These are phyloP conservation scores for Rallus crepitans DNA, from an alignment of 2,797 vertebrate species.

Conservation along the genomic window DNA sequence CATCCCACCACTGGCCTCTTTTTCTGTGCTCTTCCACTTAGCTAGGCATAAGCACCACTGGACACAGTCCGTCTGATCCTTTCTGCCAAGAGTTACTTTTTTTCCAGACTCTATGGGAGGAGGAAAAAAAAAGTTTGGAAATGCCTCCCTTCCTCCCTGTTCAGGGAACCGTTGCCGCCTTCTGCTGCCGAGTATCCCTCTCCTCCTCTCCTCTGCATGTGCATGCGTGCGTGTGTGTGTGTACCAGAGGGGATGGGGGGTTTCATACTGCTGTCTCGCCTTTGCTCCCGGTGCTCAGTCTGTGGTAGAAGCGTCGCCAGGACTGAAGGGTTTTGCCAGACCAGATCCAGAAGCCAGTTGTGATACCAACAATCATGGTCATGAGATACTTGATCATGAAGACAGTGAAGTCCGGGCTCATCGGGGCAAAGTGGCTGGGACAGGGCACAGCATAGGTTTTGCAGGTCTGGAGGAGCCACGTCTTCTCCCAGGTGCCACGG, in stretches of 20 bases:
- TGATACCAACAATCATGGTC: constrained; percentile 95
- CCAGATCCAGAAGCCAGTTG: constrained; percentile 95
- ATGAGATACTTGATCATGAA: constrained; percentile 96
- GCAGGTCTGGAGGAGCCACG: constrained; percentile 91
- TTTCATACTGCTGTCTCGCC: constrained; percentile 97
- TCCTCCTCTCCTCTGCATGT: neutral
- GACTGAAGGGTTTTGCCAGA: constrained; percentile 92
- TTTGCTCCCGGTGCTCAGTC: constrained; percentile 92
- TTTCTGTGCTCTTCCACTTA: neutral
- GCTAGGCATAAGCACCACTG: neutral
- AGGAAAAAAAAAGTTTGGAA: neutral
- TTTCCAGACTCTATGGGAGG: neutral
- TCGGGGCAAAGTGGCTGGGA: constrained; percentile 83
- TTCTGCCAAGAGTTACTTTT: neutral
- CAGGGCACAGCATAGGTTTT: constrained; percentile 88
- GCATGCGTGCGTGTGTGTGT: neutral
- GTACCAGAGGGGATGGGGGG: neutral
- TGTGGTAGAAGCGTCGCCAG: constrained; percentile 90
- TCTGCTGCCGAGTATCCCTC: neutral
- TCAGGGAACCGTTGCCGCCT: neutral
- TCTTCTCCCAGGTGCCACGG: constrained; percentile 95
- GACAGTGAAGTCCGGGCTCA: constrained; percentile 90
- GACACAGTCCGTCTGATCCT: neutral
- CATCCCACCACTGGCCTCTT: neutral
- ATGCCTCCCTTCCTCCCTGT: neutral